Base-by-base conservation (phyloP, 1,140 invertebrate species). In the Zaprionus nigranus region DNA sequence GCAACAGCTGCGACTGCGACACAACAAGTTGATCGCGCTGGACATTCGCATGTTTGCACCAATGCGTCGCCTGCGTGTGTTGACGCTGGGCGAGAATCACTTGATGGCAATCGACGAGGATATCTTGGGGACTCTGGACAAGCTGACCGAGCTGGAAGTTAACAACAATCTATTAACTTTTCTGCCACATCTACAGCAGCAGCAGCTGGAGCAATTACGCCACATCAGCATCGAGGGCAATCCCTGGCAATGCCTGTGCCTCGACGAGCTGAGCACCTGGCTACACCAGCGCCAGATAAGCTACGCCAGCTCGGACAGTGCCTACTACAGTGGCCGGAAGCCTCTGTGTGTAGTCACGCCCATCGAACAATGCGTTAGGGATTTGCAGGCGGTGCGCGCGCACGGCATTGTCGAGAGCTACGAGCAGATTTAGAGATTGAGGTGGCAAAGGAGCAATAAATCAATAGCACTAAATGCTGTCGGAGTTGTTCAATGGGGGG, bases 231-330 rank as follows among this genome's bases (percentile, higher is more conserved):
- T 92, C 24, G 88, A 92, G 74, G 90, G 88, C 5, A 92, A 92
- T 67, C 88, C 92, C 12, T 92, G 92, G 92, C 90, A 92, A 51
- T 92, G 92, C 30, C 51, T 76, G 12, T 92, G 91, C 24, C 71
- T 90, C 36, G 81, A 92, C 46, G 85, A 88, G 57, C 68, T 92
- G 9, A 71, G 90, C 2, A 53, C 59, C 46, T 91, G 79, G 81
- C 64, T 92, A 53, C 66, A 90, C 26, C 17, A 2, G 1, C 76
- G 60, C 2, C 61, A 80, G 0, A 78, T 92, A 15, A 57, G 54
- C 22, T 92, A 90, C 43, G 67, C 82, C 1, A 68, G 82, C 0
- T 17, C 73, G 13, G 65, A 54, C 15, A 91, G 78, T 24, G 84
- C 76, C 49, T 92, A 85, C 36, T 92, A 73, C 38, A 81, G 67